Evolutionary conservation across 2,113 vertebrate species (phyloP).

Genomic region (Rhombomys opimus): DNA sequence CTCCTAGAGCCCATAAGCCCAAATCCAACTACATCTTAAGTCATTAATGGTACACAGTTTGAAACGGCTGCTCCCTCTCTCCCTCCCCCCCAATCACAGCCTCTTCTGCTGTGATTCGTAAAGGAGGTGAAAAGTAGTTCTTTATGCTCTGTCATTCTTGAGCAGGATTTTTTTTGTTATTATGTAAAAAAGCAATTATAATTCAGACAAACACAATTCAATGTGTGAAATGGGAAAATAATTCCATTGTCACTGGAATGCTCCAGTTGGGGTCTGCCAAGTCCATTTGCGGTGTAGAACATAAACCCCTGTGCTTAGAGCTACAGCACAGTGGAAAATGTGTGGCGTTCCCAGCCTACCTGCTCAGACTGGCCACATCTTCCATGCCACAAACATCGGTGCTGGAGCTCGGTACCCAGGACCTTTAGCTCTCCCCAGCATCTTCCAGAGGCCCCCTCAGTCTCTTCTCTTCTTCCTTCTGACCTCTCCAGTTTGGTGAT

Average conservation of each 20-base stretch:
- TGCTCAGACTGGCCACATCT: accelerated
- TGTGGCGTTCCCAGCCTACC: too few relatives aligned
- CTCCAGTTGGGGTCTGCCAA: constrained; percentile 69
- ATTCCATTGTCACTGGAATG: constrained; percentile 70
- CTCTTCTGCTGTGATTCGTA: not conserved
- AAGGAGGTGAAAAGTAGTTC: constrained; percentile 66
- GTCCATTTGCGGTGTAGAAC: not conserved
- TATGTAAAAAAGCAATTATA: constrained; percentile 84
- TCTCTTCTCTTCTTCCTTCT: accelerated
- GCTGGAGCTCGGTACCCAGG: accelerated
- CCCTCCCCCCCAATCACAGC: not conserved
- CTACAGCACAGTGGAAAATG: not conserved
- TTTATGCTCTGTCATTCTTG: constrained; percentile 78
- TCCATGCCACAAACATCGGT: not conserved
- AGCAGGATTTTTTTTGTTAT: constrained; percentile 71
- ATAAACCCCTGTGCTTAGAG: not conserved
- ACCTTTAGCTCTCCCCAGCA: not conserved
- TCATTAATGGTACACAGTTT: not conserved
- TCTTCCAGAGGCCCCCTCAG: not conserved
- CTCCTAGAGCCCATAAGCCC: accelerated
- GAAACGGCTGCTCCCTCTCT: not conserved
- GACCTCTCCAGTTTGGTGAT: accelerated
- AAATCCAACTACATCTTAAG: not conserved
- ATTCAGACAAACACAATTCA: constrained; percentile 84
- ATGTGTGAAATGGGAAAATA: constrained; percentile 71